Base-by-base conservation (phyloP, 2,888 invertebrate species). In the Escarpia spicata region DNA sequence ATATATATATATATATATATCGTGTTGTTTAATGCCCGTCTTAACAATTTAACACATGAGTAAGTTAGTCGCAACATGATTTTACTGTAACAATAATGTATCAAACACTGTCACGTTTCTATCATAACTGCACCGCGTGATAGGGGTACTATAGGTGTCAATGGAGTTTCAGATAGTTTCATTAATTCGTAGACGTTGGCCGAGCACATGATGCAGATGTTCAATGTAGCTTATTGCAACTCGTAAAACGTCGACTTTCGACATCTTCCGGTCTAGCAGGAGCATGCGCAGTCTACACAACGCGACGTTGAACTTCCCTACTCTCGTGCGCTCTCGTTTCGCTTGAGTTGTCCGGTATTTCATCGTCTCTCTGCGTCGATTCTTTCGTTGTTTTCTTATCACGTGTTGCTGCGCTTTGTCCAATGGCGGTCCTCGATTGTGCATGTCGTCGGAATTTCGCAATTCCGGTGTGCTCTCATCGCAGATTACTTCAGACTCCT, bases 311-410 rank as follows among this genome's bases (percentile, higher is more conserved):
- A 75, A 75, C n/a, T 6, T 75, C 19, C 75, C 75, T 15, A 75
- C 26, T n/a, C 75, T 75, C 75, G 75, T 75, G n/a, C 75, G 75
- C 26, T 26, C 75, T 75, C 75, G 75, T 75, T n/a, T 75, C 26
- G 75, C 75, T n/a, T 75, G 75, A 75, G 75, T n/a, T 75, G 75
- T 75, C 75, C 75, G 75, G 75, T 75, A 75, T 75, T 75, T 75
- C 26, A 75, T 75, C 75, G 75, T 75, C 75, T 75, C 6, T 75
- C 75, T 75, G n/a, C 75, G 75, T 26, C 75, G 75, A 19, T 75
- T 75, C 75, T 15, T 75, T 75, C 75, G 75, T 19, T n/a, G 19
- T 19, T n/a, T 26, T 75, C 26, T 75, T 26, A 26, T 75, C n/a
- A 75, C 19, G 1, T n/a, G 75, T 75, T 15, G 19, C 75, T 75